Conservation (phyloP, 2,797 vertebrate species). For the Crocodylus rhombifer region DNA sequence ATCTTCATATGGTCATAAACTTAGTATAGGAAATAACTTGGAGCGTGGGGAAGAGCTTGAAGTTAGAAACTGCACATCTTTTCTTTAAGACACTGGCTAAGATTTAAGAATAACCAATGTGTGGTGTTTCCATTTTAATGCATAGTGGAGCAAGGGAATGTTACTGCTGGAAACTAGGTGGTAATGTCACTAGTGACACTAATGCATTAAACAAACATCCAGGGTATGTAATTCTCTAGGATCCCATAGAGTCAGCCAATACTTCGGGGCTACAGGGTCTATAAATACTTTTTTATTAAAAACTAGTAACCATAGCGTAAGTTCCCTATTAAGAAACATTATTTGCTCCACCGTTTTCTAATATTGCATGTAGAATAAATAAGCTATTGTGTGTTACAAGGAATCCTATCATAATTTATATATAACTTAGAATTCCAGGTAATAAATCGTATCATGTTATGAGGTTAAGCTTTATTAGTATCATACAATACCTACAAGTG, state of each 20-base stretch:
- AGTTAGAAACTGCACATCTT: background rate
- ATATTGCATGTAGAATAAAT: background rate
- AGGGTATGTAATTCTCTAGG: background rate
- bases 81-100: background rate
- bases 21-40: background rate
- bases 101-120: background rate
- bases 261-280: background rate
- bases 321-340: background rate
- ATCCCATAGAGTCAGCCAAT: background rate
- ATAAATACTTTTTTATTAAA: background rate
- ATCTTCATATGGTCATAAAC: background rate
- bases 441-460: background rate
- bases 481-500: background rate
- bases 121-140: background rate
- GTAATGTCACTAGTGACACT: background rate
- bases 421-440: background rate
- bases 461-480: background rate
- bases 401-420: background rate
- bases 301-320: rapidly evolving
- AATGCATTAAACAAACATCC: background rate
- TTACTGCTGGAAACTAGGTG: background rate
- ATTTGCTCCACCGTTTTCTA: background rate
- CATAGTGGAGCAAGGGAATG: background rate
- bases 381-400: background rate
- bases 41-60: background rate